Conservation (phyloP, 37 sponge, comb jelly and placozoan species). For the Eunapius fragilis region DNA sequence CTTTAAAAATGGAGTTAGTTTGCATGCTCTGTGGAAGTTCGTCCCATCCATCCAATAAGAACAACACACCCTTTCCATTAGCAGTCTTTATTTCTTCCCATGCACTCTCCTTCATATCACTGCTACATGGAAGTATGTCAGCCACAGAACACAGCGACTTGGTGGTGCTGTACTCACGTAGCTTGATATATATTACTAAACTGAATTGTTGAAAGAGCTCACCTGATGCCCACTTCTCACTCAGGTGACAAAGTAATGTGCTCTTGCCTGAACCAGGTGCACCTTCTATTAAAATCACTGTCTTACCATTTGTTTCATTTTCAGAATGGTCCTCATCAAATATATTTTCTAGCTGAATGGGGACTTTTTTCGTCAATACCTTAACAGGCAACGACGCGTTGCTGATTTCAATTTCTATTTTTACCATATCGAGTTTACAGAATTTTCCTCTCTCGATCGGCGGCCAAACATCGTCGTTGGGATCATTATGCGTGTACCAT, state of each 20-base stretch:
- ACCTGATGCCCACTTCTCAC: neutral
- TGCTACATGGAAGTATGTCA: neutral
- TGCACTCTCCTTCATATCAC: neutral
- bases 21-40: neutral
- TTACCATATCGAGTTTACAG: neutral
- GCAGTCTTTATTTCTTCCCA: neutral
- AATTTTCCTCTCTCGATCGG: neutral
- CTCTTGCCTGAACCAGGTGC: conserved; percentile 17
- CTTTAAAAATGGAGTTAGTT: neutral
- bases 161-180: neutral
- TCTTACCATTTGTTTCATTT: neutral
- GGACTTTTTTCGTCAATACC: neutral
- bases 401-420: neutral
- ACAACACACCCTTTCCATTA: neutral
- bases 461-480: neutral
- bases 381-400: too few species aligned
- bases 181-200: neutral
- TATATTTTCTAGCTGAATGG: neutral
- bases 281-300: neutral
- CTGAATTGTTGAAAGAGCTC: conserved; percentile 4
- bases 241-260: neutral
- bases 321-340: too few species aligned
- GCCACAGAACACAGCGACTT: neutral
- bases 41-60: conserved; percentile 18
- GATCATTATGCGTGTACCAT: neutral